These are phyloP conservation scores for Disparrhopalites patrizii DNA, from an alignment of 2,888 invertebrate genomes.

Conservation along the genomic window DNA sequence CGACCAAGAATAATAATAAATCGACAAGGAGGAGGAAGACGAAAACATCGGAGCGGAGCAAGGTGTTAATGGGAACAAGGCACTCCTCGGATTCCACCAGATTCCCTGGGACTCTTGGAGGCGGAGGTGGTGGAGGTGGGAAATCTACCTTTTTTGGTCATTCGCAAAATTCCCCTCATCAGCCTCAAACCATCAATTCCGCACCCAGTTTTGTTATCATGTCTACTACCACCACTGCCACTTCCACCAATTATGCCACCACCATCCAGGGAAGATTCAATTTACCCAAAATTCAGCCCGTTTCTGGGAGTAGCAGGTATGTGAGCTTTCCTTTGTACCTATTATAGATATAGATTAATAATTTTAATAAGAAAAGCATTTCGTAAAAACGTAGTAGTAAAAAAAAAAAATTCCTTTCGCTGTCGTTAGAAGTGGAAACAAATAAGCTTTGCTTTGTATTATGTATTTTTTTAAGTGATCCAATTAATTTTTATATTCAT, in stretches of 20 bases:
- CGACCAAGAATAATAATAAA: neutral
- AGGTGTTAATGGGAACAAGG: neutral
- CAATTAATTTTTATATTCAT: too few species aligned
- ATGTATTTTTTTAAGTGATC: too few species aligned
- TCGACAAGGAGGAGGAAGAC: conserved; percentile 33
- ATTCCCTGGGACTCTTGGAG: neutral
- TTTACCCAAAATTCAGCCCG: conserved; percentile 24
- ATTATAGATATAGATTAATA: too few species aligned
- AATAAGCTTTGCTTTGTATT: too few species aligned
- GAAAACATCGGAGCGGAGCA: conserved; percentile 25
- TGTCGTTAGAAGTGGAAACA: too few species aligned
- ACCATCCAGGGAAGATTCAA: conserved; percentile 19
- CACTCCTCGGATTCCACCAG: neutral
- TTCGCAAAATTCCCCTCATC: too few species aligned
- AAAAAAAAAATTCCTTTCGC: too few species aligned
- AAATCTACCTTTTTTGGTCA: neutral
- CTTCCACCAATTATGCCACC: neutral
- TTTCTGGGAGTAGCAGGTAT: too few species aligned
- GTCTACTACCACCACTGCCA: conserved; percentile 10
- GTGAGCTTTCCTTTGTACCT: too few species aligned
- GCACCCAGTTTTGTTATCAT: conserved; percentile 23
- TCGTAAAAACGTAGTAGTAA: too few species aligned
- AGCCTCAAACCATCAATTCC: neutral
- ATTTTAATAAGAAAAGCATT: too few species aligned
- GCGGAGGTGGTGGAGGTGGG: neutral